A percentile compares a stretch with the other conserved stretches of the same genome.
These are phyloP conservation scores for Pediacus dermestoides DNA, from an alignment of 2,888 invertebrate genomes.

Conservation along the genomic window DNA sequence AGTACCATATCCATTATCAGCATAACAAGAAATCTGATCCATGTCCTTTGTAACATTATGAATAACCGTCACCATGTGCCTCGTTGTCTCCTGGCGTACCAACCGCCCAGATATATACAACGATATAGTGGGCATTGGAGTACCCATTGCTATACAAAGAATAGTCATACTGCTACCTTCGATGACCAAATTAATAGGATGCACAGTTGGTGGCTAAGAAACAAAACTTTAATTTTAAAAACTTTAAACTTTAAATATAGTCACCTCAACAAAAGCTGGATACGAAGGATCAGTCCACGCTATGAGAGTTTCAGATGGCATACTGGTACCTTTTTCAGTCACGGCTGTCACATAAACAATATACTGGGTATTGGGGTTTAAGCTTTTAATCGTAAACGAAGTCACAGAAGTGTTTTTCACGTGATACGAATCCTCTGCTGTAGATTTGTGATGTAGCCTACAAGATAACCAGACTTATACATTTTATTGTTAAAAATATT, in stretches of 20 bases:
- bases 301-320: constrained; percentile 76
- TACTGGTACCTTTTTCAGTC: constrained; percentile 64
- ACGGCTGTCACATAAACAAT: constrained; percentile 74
- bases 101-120: constrained; percentile 74
- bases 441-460: constrained; percentile 70
- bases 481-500: constrained; percentile 1
- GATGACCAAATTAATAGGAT: constrained; percentile 76
- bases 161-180: constrained; percentile 86
- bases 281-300: constrained; percentile 87
- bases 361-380: constrained; percentile 79
- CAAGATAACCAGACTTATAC: constrained; percentile 22
- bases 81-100: constrained; percentile 77
- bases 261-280: constrained; percentile 81
- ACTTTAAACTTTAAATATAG: constrained; percentile 3
- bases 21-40: constrained; percentile 83
- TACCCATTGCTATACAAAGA: constrained; percentile 79
- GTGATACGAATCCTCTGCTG: constrained; percentile 59
- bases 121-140: constrained; percentile 80
- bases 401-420: constrained; percentile 65
- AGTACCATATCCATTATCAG: constrained; percentile 82
- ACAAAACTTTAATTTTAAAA: constrained; percentile 1
- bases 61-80: constrained; percentile 84
- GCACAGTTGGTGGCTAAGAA: constrained; percentile 73
- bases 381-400: constrained; percentile 65
- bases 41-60: constrained; percentile 81